phyloP scores from a whole-genome alignment of 2,113 vertebrate genomes.

The Ammospiza nelsoni region DNA sequence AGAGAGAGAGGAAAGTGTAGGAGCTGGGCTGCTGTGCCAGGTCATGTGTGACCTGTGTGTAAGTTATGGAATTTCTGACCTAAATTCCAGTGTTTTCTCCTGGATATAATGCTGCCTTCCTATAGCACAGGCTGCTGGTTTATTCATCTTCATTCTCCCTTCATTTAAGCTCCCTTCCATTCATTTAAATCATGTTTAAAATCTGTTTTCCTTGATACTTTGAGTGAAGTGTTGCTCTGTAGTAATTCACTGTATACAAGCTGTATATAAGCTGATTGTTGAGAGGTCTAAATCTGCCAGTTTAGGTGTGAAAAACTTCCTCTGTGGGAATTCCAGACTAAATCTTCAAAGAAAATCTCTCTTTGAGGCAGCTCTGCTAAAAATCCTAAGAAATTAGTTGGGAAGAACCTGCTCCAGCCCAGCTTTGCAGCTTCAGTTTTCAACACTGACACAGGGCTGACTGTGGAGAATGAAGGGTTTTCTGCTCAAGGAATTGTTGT shows the following conservation, averaged over 20 bases:
- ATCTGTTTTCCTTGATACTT: neutral
- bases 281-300: neutral
- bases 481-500: neutral
- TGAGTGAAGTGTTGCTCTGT: neutral
- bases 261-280: neutral
- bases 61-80: slow-evolving; percentile 47
- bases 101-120: neutral
- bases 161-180: neutral
- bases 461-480: fast-evolving
- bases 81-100: slow-evolving; percentile 23
- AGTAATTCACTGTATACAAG: neutral
- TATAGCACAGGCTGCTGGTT: neutral
- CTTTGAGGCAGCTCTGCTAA: neutral
- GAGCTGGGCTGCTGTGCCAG: slow-evolving; percentile 21
- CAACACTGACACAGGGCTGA: neutral
- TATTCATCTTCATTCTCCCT: neutral
- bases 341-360: neutral
- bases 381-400: neutral
- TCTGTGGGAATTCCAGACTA: neutral
- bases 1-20: neutral
- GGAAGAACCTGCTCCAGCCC: neutral
- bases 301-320: neutral
- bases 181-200: neutral
- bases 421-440: neutral
- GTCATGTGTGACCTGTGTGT: slow-evolving; percentile 33